phyloP scores from a whole-genome alignment of 53 echinoderm and acorn worm species.

The Echinarachnius parma region DNA sequence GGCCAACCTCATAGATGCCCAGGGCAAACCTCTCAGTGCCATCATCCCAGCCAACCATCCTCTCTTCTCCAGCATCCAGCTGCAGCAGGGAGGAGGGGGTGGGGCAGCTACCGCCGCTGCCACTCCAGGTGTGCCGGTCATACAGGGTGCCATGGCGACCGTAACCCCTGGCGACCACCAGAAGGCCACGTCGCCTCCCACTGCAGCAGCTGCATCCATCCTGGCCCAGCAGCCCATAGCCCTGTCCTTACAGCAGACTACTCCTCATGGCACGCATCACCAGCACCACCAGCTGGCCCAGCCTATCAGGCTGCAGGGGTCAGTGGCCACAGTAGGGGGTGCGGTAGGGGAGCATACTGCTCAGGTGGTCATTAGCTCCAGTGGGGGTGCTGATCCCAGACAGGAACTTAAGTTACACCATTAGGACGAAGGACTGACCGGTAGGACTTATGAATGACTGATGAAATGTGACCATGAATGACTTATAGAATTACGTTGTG shows the following conservation, averaged over 20 bases:
- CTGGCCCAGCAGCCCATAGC: constrained; percentile 71
- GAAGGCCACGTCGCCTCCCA: constrained; percentile 51
- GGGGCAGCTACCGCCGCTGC: constrained; percentile 18
- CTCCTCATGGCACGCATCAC: constrained; percentile 2
- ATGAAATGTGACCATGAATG: no score
- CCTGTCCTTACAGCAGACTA: constrained; percentile 61
- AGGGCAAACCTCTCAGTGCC: constrained; percentile 74
- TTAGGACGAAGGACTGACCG: no score
- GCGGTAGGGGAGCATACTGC: constrained; percentile 48
- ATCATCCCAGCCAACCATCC: constrained; percentile 67
- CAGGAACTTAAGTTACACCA: constrained; percentile 74
- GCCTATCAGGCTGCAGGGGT: constrained; percentile 77
- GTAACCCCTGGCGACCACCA: constrained; percentile 60
- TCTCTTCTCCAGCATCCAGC: constrained; percentile 70
- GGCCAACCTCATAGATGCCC: constrained; percentile 79
- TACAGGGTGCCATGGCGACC: constrained; percentile 56
- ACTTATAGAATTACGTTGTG: no score
- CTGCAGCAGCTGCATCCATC: constrained; percentile 60
- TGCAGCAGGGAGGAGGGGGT: constrained; percentile 59
- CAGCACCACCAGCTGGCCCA: constrained; percentile 56
- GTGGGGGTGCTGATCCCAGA: constrained; percentile 62
- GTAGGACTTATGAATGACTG: no score
- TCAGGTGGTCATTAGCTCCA: constrained; percentile 35
- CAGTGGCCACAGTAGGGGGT: constrained; percentile 47
- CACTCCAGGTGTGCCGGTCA: constrained; percentile 8